Base-by-base conservation (phyloP, 2,888 invertebrate species). In the Pristionchus japonicus region DNA sequence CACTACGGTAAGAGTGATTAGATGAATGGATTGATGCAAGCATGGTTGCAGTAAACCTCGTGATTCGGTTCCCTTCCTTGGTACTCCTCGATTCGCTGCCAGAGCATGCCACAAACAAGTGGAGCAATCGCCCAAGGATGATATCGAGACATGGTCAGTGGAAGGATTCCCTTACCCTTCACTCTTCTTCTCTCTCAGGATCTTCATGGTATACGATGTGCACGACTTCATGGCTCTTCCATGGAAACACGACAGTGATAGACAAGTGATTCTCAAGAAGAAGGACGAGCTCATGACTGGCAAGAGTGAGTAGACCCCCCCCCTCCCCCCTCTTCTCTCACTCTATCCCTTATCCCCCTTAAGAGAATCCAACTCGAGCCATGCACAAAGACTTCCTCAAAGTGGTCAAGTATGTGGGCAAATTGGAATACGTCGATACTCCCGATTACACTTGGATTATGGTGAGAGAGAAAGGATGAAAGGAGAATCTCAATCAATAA, bases 61-160 rank as follows among this genome's bases (percentile, higher is more conserved):
- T 13, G 52, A 49, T 27, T 23, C 27, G 13, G 52, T 83, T 15
- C 82, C 82, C 37, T 83, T 83, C 82, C 52, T 49, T 11, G 82
- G 82, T 1, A 83, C 82, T 52, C 49, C 82, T 49, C 49, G 82
- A 49, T 83, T 52, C 52, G 82, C 82, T 34, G 49, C 82, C 20
- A 27, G 82, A 27, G 82, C 82, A 23, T 83, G 82, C 34, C 82
- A 83, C 52, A 83, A 34, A 49, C 27, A 83, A 52, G 82, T 34
- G 82, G 82, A 83, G n/a, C 82, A 83, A 31, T 49, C 82, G 23
- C 82, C 82, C 52, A 83, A 83, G 34, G 82, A 83, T n/a, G 82
- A 83, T 34, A 31, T 83, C 82, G 82, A 83, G 52, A 52, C 37
- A 34, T 83, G 82, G 82, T 52, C 2, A 83, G 82, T n/a, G n/a